Evolutionary conservation across 2,888 invertebrate species (phyloP).

Genomic region (Pollenia labialis): DNA sequence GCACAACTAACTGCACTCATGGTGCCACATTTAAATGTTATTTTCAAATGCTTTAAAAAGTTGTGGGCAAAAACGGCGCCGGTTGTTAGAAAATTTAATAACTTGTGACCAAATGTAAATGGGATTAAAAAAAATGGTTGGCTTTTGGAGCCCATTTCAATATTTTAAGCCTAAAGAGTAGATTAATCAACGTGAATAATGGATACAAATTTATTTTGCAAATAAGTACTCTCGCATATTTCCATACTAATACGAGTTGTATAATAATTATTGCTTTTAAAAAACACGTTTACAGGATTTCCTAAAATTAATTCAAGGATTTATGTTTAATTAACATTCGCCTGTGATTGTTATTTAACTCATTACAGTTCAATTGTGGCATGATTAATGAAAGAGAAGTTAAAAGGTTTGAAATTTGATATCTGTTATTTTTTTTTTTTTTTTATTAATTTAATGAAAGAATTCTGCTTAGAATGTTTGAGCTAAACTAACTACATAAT

Average conservation of each 20-base stretch:
- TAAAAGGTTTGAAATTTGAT: no score
- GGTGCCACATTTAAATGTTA: constrained; percentile 10
- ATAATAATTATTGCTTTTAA: no score
- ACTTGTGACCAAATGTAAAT: constrained; percentile 27
- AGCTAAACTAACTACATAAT: no score
- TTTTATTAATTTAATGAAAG: no score
- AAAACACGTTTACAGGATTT: not conserved
- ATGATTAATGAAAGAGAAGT: no score
- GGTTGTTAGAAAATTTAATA: constrained; percentile 10
- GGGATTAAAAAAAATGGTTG: constrained; percentile 32
- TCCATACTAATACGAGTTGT: no score
- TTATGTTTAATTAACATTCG: not conserved
- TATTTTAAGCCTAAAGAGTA: constrained; percentile 8
- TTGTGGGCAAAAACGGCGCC: constrained; percentile 39
- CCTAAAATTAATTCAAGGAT: constrained; percentile 15
- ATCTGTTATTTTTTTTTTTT: no score
- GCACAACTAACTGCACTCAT: not conserved
- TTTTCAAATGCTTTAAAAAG: constrained; percentile 23
- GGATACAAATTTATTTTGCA: not conserved
- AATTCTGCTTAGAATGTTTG: no score
- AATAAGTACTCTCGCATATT: not conserved
- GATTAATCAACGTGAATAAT: constrained; percentile 14
- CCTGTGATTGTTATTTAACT: no score
- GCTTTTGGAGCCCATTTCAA: constrained; percentile 1
- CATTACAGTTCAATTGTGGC: no score